Evolutionary conservation across 1,140 invertebrate genomes (phyloP).

Genomic region (Leptoteleia sp.): DNA sequence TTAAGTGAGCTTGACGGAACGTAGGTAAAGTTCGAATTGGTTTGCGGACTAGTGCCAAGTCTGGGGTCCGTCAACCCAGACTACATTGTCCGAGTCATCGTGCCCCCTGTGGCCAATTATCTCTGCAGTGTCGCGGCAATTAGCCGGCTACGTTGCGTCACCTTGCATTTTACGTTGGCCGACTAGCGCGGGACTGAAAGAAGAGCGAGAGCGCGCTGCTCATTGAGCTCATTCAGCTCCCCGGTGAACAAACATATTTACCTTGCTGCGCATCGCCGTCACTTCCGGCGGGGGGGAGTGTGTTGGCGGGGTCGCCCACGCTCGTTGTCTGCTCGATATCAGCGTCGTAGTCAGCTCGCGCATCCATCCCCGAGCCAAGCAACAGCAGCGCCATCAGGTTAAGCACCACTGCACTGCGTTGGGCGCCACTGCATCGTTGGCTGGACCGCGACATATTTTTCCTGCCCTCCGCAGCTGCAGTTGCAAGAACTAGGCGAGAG

Average conservation of each 20-base stretch:
- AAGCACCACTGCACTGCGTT: constrained; percentile 68
- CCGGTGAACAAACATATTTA: no score
- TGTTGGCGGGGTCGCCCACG: constrained; percentile 57
- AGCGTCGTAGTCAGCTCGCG: constrained; percentile 48
- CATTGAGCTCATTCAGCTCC: constrained; percentile 50
- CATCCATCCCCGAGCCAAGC: constrained; percentile 38
- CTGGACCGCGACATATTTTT: constrained; percentile 73
- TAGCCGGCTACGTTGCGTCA: background rate
- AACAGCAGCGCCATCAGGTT: constrained; percentile 67
- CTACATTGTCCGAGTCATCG: constrained; percentile 6
- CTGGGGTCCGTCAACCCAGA: background rate
- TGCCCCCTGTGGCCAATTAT: constrained; percentile 1
- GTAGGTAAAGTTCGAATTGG: no score
- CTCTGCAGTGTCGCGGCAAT: constrained; percentile 8
- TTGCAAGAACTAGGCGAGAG: constrained; percentile 20
- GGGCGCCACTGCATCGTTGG: constrained; percentile 69
- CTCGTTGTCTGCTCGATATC: constrained; percentile 66
- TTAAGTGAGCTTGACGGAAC: no score
- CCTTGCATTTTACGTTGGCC: no score
- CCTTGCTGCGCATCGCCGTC: constrained; percentile 71
- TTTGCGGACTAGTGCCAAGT: no score
- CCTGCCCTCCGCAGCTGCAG: constrained; percentile 45
- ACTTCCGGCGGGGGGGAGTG: constrained; percentile 68
- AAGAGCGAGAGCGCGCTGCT: no score
- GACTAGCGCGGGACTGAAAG: no score